A percentile compares a stretch with the other conserved stretches of the same genome.
Evolutionary conservation across 2,113 vertebrate genomes (phyloP).

Genomic region (Malurus melanocephalus): DNA sequence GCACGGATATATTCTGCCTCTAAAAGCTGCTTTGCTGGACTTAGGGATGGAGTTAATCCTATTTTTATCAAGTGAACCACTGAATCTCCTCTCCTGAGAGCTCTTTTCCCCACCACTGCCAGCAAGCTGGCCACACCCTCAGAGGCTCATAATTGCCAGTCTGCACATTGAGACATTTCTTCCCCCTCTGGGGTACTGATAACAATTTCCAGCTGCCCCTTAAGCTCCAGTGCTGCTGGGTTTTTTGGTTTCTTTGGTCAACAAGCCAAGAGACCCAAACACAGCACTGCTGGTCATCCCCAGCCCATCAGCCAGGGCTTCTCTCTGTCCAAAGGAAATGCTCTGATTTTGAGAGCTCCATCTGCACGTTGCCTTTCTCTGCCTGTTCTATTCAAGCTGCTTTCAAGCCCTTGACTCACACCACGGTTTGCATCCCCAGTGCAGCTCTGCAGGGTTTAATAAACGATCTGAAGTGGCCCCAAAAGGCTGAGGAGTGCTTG

Average conservation of each 20-base stretch:
- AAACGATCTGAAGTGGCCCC: fast-evolving
- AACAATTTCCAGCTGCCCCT: neutral
- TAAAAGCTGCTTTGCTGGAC: neutral
- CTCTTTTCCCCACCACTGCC: neutral
- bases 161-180: neutral
- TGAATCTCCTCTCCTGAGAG: neutral
- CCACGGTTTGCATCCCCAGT: neutral
- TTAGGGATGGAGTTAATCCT: neutral
- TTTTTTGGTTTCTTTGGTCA: neutral
- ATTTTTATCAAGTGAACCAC: neutral
- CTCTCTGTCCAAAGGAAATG: neutral
- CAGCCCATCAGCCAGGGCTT: neutral
- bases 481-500: neutral
- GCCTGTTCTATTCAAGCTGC: neutral
- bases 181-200: fast-evolving
- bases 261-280: neutral
- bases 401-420: neutral
- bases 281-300: neutral
- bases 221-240: neutral
- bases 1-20: neutral
- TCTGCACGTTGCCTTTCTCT: neutral
- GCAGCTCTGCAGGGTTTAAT: neutral
- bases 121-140: neutral
- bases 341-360: neutral
- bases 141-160: fast-evolving